Conservation (phyloP, 2,113 vertebrate species). For the Neodontobutis hainanensis region DNA sequence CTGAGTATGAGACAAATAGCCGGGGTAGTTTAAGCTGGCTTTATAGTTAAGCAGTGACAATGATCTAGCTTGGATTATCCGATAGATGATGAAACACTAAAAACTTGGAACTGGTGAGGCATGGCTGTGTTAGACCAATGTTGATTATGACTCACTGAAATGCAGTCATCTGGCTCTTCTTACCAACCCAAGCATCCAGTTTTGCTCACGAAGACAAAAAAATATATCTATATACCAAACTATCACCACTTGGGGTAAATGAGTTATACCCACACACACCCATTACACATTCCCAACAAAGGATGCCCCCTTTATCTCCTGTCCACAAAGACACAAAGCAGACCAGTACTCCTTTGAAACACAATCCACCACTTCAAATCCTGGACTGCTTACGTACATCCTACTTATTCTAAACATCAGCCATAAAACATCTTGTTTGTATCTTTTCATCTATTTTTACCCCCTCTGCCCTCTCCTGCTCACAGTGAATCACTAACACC, state of each 20-base stretch:
- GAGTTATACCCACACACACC: slow-evolving; percentile 20
- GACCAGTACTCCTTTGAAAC: slow-evolving; percentile 65
- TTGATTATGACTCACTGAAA: slow-evolving; percentile 51
- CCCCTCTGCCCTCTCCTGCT: slow-evolving; percentile 11
- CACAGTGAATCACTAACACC: slow-evolving; percentile 43
- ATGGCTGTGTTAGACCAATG: slow-evolving; percentile 21
- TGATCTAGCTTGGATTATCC: slow-evolving; percentile 10
- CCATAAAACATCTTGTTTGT: slow-evolving; percentile 59
- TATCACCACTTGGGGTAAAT: slow-evolving; percentile 29
- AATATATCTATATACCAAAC: slow-evolving; percentile 7
- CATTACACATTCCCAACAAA: background rate
- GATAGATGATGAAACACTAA: slow-evolving; percentile 14
- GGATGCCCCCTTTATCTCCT: slow-evolving; percentile 30
- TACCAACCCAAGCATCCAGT: slow-evolving; percentile 24
- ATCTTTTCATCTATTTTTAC: slow-evolving; percentile 49
- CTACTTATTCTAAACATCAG: slow-evolving; percentile 52
- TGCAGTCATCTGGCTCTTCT: slow-evolving; percentile 64
- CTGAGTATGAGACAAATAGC: background rate
- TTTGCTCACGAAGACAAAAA: slow-evolving; percentile 49
- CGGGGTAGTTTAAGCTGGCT: too few species aligned
- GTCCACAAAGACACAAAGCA: slow-evolving; percentile 59
- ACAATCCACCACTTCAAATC: slow-evolving; percentile 53
- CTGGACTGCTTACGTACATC: slow-evolving; percentile 41
- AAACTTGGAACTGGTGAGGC: slow-evolving; percentile 17
- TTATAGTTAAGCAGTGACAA: background rate